Base-by-base conservation (phyloP, 2,797 vertebrate genomes). In the Staurois parvus region DNA sequence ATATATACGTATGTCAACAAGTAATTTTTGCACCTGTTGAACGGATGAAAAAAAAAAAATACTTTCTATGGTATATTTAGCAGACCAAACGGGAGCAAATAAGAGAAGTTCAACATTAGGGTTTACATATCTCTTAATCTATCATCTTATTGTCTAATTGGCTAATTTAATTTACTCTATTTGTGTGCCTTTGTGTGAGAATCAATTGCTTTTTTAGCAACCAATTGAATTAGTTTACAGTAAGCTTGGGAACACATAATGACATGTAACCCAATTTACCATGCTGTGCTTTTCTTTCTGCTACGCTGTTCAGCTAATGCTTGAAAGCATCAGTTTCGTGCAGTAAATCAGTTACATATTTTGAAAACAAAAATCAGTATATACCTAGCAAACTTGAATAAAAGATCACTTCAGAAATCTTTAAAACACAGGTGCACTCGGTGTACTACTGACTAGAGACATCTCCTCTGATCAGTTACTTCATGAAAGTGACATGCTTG, bases 401-500 rank as follows among this genome's bases (percentile, higher is more conserved):
- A 66, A 29, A 66, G 26, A 66, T 66, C 10, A 12, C 64, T 29
- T 37, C 19, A 34, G 69, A 34, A 15, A 72, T 81, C 48, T 70
- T 26, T 26, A 80, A n/a, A 12, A 12, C 45, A 56, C 32, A 75
- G 56, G 59, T 42, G 67, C 30, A n/a, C 78, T 76, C n/a, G n/a
- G 42, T 70, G 15, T 56, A 37, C 56, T 37, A 73, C 45, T 72
- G 84, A 66, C 32, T 45, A 77, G 73, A 83, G 29, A 17, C 76
- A 78, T 83, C 79, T 85, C 62, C 76, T 30, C 73, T 78, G 42
- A 77, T 76, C 81, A 82, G 80, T 62, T 26, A 64, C 79, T 78
- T 79, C 68, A 78, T 74, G 59, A 78, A 78, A 77, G 74, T 82
- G 80, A 82, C 74, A 86, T 81, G 79, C 79, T 76, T 86, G 79